Evolutionary conservation across 2,888 invertebrate species (phyloP), one percentile per base, ranked within the genome.

Genomic region (Dichetophora obliterata): DNA sequence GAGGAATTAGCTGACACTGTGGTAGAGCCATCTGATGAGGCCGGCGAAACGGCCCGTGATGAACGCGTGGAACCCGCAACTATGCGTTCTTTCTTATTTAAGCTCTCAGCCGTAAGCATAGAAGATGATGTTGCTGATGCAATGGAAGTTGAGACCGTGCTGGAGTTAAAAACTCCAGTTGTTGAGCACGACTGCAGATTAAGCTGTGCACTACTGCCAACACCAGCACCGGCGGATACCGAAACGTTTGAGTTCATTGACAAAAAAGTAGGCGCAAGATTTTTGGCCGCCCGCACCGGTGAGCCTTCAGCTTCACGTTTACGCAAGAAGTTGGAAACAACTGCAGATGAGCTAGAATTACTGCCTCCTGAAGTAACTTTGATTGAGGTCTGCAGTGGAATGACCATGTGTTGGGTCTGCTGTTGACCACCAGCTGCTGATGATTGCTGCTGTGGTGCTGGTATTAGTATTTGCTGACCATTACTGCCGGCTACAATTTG

Each of bases 1-100:
- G 95, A 95, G 0, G 95, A 95, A 27, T 95, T 94, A 0, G 96
- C 96, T 8, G 96, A 96, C 68, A 96, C 94, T 1, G 96, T 96
- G 3, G 96, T 96, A 72, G 96, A 96, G 9, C 96, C 96, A 80
- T 90, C 91, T 34, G 89, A 89, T 4, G 89, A 89, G 5, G 90
- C 91, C 2, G 89, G 89, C 11, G 89, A 87, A 5, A 85, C 85
- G 0, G 87, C 82, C 1, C 88, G 85, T 16, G 85, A 79, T 34
- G 82, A 80, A 34, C 86, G 81, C 16, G 81, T 81, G 31, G 80
- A 77, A 6, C 79, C 48, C 11, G 71, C 27, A 14, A 52, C 54
- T 2, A 24, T 16, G 0, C 86, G 81, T 5, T 86, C 85, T 74
- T 86, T 86, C 59, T 86, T 86, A 34, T 84, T 82, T 65, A 87